Base-by-base conservation (phyloP, 2,113 vertebrate genomes). In the Lanius ludovicianus region DNA sequence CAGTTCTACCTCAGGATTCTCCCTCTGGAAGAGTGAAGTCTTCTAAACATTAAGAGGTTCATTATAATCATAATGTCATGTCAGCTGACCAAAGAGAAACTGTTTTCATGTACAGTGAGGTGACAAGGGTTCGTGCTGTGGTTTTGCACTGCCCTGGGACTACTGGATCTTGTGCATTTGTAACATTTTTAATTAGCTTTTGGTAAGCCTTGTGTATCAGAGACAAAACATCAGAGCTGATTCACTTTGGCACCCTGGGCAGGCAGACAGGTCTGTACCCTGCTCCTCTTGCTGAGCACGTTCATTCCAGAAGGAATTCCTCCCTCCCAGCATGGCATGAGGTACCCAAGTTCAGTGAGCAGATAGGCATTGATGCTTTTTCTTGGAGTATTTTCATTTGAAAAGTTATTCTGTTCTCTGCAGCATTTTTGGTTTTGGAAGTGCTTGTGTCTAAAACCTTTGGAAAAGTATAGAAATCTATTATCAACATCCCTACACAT, bases 211-310 rank as follows among this genome's bases (percentile, higher is more conserved):
- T 42, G 6, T 14, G 11, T 55, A 22, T 64, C 30, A 44, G 50
- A 65, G 9, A 28, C 28, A 20, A 14, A 23, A n/a, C 2, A 2
- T 60, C 31, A 33, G 62, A 86, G 31, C 28, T 49, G 31, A n/a
- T 86, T n/a, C 6, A 2, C 17, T 81, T 28, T 24, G 67, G 16
- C 44, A n/a, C 8, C 10, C 23, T 68, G 76, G 39, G 4, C 15
- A 49, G 53, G 30, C 56, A 67, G 23, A 0, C 3, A 55, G n/a
- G 16, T 68, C 49, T 59, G 44, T 35, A 24, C 9, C 8, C 35
- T 35, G 17, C 30, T 83, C 8, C 23, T 12, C 27, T 56, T 0
- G 0, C 53, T 19, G 22, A 77, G 24, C 46, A 27, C 13, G 44
- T 35, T 47, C 46, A 56, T 64, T 92, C 15, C 23, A 39, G 64